phyloP scores from a whole-genome alignment of 2,888 invertebrate genomes.

The Emesis furor region DNA sequence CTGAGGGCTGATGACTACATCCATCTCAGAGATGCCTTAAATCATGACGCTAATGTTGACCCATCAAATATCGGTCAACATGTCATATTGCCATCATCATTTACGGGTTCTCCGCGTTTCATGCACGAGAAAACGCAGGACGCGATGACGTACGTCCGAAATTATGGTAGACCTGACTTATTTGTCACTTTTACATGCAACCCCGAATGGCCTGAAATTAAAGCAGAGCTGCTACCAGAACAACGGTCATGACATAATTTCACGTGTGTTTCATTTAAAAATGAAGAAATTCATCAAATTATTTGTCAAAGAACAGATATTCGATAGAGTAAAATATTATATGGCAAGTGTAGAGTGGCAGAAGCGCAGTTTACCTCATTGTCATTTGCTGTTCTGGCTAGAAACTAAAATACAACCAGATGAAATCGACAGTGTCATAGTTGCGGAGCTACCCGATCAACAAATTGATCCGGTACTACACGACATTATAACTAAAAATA shows the following conservation, averaged over 20 bases:
- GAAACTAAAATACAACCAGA: slow-evolving; percentile 46
- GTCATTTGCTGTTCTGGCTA: slow-evolving; percentile 47
- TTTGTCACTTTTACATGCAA: slow-evolving; percentile 70
- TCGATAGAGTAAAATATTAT: slow-evolving; percentile 64
- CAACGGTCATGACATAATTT: slow-evolving; percentile 76
- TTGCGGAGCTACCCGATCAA: slow-evolving; percentile 28
- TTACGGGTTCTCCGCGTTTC: slow-evolving; percentile 76
- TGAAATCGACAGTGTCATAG: slow-evolving; percentile 52
- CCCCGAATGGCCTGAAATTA: slow-evolving; percentile 51
- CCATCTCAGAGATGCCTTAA: slow-evolving; percentile 76
- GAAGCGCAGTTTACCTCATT: slow-evolving; percentile 51
- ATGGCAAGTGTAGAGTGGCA: slow-evolving; percentile 50
- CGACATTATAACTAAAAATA: slow-evolving; percentile 49
- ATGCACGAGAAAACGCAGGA: slow-evolving; percentile 77
- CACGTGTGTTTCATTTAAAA: slow-evolving; percentile 74
- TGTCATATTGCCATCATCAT: slow-evolving; percentile 76
- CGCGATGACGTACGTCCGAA: slow-evolving; percentile 76
- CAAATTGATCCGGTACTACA: no score
- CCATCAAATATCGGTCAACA: slow-evolving; percentile 70
- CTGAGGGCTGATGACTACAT: slow-evolving; percentile 70
- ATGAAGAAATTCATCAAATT: slow-evolving; percentile 70
- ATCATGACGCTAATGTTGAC: slow-evolving; percentile 67
- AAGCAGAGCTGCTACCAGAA: slow-evolving; percentile 41
- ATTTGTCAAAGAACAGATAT: slow-evolving; percentile 70
- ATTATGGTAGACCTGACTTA: slow-evolving; percentile 70